Conservation (phyloP, 2,888 invertebrate species). For the Quadroppia sp. region DNA sequence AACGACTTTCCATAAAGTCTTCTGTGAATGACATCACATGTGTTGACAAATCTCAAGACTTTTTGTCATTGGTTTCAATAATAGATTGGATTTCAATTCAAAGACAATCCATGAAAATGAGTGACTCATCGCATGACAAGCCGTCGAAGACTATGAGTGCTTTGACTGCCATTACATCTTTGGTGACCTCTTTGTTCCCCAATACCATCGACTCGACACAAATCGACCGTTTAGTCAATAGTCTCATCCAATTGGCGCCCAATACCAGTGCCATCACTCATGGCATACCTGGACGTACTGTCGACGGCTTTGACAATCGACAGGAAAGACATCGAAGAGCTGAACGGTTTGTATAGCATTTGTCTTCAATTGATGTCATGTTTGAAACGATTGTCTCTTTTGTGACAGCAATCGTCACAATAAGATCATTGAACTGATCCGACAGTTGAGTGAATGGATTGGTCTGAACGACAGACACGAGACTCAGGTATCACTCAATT, state of each 20-base stretch:
- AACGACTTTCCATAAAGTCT: not conserved
- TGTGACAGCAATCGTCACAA: constrained; percentile 4
- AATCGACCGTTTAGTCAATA: not conserved
- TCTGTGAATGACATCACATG: not conserved
- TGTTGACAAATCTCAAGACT: too few species aligned
- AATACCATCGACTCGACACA: not conserved
- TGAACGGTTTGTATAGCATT: too few species aligned
- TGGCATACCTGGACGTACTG: not conserved
- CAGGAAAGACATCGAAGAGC: too few species aligned
- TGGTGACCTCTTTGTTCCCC: not conserved
- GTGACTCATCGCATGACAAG: not conserved
- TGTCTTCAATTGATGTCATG: not conserved
- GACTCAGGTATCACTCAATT: constrained; percentile 6
- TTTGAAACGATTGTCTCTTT: not conserved
- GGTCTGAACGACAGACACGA: not conserved
- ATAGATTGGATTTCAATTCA: not conserved
- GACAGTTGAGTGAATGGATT: constrained; percentile 11
- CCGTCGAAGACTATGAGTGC: not conserved
- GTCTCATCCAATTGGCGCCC: not conserved
- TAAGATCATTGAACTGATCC: constrained; percentile 12
- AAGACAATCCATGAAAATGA: not conserved
- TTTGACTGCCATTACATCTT: not conserved
- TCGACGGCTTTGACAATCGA: too few species aligned
- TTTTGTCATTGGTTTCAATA: not conserved
- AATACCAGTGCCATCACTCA: not conserved